phyloP scores from a whole-genome alignment of 2,888 invertebrate genomes.

The Brachycybe producta region DNA sequence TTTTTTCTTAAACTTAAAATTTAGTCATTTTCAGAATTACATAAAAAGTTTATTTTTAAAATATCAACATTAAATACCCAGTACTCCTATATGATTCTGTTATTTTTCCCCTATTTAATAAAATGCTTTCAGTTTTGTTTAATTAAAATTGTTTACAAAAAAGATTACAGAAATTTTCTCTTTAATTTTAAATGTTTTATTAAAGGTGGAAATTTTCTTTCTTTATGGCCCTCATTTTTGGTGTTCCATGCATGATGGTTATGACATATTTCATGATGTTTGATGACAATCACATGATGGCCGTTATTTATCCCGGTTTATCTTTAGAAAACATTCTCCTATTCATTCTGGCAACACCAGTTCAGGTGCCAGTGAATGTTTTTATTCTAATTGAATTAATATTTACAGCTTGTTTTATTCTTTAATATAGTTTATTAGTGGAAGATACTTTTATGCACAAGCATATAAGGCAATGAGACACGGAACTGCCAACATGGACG shows the following conservation, averaged over 20 bases:
- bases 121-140: no score
- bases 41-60: no score
- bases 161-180: no score
- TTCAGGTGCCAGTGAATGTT: conserved; percentile 50
- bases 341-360: conserved; percentile 86
- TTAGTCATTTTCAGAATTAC: no score
- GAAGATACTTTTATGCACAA: conserved; percentile 40
- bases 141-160: no score
- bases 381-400: background rate
- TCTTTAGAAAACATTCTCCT: conserved; percentile 88
- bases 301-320: conserved; percentile 66
- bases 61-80: background rate
- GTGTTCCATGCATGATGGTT: conserved; percentile 85
- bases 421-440: conserved; percentile 38
- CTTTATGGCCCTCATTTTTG: conserved; percentile 79
- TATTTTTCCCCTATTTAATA: no score
- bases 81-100: no score
- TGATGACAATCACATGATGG: conserved; percentile 39
- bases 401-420: background rate
- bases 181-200: no score
- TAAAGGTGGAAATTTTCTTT: conserved; percentile 86
- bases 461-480: conserved; percentile 40
- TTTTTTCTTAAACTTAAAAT: background rate
- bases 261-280: conserved; percentile 88
- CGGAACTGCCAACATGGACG: conserved; percentile 41